These are phyloP conservation scores for Drosophila ambigua DNA, from an alignment of 1,140 invertebrate genomes.

Conservation along the genomic window DNA sequence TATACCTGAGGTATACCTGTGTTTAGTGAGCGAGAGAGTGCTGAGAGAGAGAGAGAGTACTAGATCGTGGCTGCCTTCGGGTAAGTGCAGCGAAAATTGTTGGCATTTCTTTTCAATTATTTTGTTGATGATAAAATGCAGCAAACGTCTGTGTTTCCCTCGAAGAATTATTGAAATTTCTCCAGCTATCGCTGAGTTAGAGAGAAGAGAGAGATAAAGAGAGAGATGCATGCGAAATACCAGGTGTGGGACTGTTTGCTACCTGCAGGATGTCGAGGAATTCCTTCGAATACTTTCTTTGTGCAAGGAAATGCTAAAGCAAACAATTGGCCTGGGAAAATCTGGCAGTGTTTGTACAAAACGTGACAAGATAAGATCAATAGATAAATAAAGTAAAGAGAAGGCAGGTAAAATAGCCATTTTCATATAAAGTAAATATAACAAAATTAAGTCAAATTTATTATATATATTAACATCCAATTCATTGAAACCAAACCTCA, in stretches of 20 bases:
- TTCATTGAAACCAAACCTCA: too few relatives aligned
- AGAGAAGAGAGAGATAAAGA: neutral
- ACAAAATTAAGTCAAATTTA: too few relatives aligned
- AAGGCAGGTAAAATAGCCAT: neutral
- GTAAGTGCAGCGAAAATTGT: constrained; percentile 70
- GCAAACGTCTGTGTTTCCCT: constrained; percentile 47
- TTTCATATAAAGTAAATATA: too few relatives aligned
- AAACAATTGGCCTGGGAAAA: constrained; percentile 15
- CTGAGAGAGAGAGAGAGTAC: constrained; percentile 36
- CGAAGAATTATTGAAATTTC: constrained; percentile 57
- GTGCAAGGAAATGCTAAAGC: constrained; percentile 26
- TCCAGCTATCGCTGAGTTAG: constrained; percentile 20
- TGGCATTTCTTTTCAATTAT: constrained; percentile 74
- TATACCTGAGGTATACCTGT: neutral
- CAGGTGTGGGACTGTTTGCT: constrained; percentile 11
- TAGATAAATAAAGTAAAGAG: neutral
- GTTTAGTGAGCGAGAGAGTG: constrained; percentile 3
- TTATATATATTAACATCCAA: too few relatives aligned
- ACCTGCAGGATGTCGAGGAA: constrained; percentile 57
- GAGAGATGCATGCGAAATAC: neutral
- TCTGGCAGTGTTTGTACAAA: neutral
- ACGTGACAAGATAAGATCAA: neutral
- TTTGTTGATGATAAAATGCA: constrained; percentile 60
- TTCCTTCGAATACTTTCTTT: constrained; percentile 38
- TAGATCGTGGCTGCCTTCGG: constrained; percentile 54